Evolutionary conservation across 2,797 vertebrate genomes (phyloP), one percentile per base, ranked within the genome.

Genomic region (Notoglanidium macrostoma): DNA sequence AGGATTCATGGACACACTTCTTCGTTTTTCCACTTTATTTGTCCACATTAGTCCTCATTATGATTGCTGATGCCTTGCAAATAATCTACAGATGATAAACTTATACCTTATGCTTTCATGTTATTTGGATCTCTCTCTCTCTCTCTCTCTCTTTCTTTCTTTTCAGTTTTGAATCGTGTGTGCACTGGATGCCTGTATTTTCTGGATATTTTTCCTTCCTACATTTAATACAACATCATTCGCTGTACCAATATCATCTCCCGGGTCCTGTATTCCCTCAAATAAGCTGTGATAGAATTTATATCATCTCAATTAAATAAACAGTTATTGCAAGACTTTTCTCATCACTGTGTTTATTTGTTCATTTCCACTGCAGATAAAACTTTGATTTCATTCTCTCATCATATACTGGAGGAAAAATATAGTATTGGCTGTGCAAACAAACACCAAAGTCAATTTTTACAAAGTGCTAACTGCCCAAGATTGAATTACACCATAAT

Each of bases 251-350:
- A 93, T 92, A 94, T 92, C 91, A 91, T 89, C 90, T 90, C 89
- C 0, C 61, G 92, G 89, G 91, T 72, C 92, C 86, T 92, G 91
- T 93, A 78, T 84, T 83, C 29, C 15, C 87, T 84, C 84, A 91
- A 92, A 94, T 92, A 92, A 92, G 90, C 59, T 63, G 85, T 91
- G 90, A 95, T 93, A 89, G 90, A 88, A 93, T 94, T 92, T 93
- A 91, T 92, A 92, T 89, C 86, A 91, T 93, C 91, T 86, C 92
- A 93, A 95, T 95, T 93, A 93, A 94, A 95, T 95, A 91, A 92
- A 85, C 91, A 93, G 92, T 94, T 96, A 95, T 94, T 94, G 93
- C 94, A 83, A 82, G 87, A 93, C 90, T 94, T 94, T 94, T 92
- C 94, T 94, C 87, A 91, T 95, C 90, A 93, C 92, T 90, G 92